Percentiles rank a stretch among this genome's conserved stretches.
Evolutionary conservation across 2,888 invertebrate species (phyloP).

Genomic region (Sinodicranocentrus sp.): DNA sequence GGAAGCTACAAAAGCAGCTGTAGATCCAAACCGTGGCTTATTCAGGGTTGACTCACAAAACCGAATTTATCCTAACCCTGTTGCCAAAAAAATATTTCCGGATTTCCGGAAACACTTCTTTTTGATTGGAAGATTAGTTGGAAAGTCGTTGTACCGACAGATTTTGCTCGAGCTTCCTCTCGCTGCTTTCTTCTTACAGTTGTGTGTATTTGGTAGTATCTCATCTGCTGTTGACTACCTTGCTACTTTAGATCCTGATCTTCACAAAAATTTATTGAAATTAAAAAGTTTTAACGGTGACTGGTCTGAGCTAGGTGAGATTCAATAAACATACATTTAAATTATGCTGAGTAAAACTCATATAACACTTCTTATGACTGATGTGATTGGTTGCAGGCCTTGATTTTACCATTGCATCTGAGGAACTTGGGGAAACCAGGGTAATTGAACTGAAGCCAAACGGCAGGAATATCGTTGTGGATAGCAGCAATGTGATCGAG

Average conservation of each 20-base stretch:
- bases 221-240: slow-evolving; percentile 94
- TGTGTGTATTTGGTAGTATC: slow-evolving; percentile 87
- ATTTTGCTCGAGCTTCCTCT: slow-evolving; percentile 95
- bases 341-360: too few relatives aligned
- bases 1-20: slow-evolving; percentile 95
- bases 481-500: slow-evolving; percentile 94
- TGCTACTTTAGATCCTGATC: slow-evolving; percentile 93
- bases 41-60: slow-evolving; percentile 94
- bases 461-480: slow-evolving; percentile 94
- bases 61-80: slow-evolving; percentile 97
- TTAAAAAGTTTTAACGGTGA: slow-evolving; percentile 92
- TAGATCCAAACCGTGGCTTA: slow-evolving; percentile 97
- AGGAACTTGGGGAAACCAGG: slow-evolving; percentile 93
- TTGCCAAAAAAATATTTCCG: slow-evolving; percentile 90
- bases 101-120: slow-evolving; percentile 94
- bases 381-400: too few relatives aligned
- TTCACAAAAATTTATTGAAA: slow-evolving; percentile 93
- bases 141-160: slow-evolving; percentile 98
- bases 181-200: slow-evolving; percentile 96
- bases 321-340: too few relatives aligned
- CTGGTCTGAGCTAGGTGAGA: slow-evolving; percentile 80
- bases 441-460: slow-evolving; percentile 94
- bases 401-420: slow-evolving; percentile 94
- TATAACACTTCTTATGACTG: too few relatives aligned
- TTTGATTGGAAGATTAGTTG: slow-evolving; percentile 95